Evolutionary conservation across 2,888 invertebrate species (phyloP).

Genomic region (Andricus curvator): DNA sequence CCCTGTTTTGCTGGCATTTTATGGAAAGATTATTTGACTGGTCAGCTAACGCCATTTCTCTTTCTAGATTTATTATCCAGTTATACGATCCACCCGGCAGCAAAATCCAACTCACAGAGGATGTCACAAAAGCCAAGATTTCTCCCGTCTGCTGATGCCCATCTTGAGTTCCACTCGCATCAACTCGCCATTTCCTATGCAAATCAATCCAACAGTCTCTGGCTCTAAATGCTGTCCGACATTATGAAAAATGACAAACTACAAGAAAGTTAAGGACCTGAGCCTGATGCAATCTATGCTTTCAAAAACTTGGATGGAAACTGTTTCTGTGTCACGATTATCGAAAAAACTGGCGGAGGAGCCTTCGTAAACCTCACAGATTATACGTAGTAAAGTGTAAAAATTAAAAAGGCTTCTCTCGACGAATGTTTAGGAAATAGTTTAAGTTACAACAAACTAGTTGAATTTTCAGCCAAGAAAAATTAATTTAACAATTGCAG

Average conservation of each 20-base stretch:
- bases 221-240: slow-evolving; percentile 81
- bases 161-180: too few species aligned
- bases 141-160: slow-evolving; percentile 73
- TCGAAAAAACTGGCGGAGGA: slow-evolving; percentile 76
- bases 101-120: slow-evolving; percentile 61
- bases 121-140: slow-evolving; percentile 78
- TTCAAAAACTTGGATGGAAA: slow-evolving; percentile 83
- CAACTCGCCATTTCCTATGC: too few species aligned
- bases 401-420: too few species aligned
- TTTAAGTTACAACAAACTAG: too few species aligned
- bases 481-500: too few species aligned
- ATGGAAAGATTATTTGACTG: too few species aligned
- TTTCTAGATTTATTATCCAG: slow-evolving; percentile 83
- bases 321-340: slow-evolving; percentile 85
- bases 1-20: too few species aligned
- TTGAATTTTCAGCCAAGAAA: too few species aligned
- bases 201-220: slow-evolving; percentile 82
- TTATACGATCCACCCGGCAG: slow-evolving; percentile 80
- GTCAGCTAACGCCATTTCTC: neutral
- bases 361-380: slow-evolving; percentile 81
- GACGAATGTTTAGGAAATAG: too few species aligned
- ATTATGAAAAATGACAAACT: slow-evolving; percentile 78
- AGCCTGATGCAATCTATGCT: slow-evolving; percentile 82
- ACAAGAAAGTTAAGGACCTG: slow-evolving; percentile 81
- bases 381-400: too few species aligned